Evolutionary conservation across 2,888 invertebrate genomes (phyloP), one percentile per base, ranked within the genome.

Genomic region (Acanthosepion pharaonis): DNA sequence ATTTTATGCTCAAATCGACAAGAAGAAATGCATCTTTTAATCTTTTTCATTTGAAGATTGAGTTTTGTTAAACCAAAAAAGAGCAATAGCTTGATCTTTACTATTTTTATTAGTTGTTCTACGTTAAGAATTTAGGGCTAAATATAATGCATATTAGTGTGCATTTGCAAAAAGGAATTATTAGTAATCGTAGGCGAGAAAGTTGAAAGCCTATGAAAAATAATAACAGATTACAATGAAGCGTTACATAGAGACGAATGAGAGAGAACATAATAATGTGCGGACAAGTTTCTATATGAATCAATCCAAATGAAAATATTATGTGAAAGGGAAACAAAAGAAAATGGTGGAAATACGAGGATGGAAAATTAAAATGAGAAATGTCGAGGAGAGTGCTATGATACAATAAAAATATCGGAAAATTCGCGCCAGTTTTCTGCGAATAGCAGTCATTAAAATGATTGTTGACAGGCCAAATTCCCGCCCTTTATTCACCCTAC

Each of bases 231-330:
- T 78, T n/a, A 78, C 33, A 78, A 5, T 78, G 78, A 78, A 78
- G 78, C 78, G 78, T 78, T 78, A n/a, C 11, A 78, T 33, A 33
- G 11, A 15, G 78, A n/a, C n/a, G 9, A 33, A 78, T n/a, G 78
- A 33, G 78, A 59, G 59, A 59, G 59, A 59, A 59, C 5, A 59
- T 1, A 23, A 6, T 78, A 2, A 78, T n/a, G 33, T 9, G n/a
- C n/a, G 4, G 78, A 33, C n/a, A 78, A 78, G 11, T 78, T 78
- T 78, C 15, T 78, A 78, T 78, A n/a, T 33, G 78, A n/a, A 78
- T 78, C 78, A n/a, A 78, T n/a, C n/a, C n/a, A 78, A 78, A 78
- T n/a, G 78, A 78, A 78, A 78, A 78, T 78, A 78, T 78, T 78
- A 78, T 33, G n/a, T 78, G n/a, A 78, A 23, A 59, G 5, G 20